phyloP scores from a whole-genome alignment of 1,140 invertebrate species.

The Sarcophaga bullata region DNA sequence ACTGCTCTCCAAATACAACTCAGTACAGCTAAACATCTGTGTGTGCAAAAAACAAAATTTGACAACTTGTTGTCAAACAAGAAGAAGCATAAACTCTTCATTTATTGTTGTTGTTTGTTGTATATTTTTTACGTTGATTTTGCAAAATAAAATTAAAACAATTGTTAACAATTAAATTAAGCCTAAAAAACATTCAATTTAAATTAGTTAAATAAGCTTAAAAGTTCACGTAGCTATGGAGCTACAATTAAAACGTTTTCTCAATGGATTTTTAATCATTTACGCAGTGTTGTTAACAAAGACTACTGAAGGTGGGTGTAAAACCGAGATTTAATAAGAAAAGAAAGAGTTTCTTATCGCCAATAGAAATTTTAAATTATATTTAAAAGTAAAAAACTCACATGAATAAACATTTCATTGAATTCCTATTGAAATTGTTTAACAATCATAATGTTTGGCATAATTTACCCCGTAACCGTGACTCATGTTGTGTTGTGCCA shows the following conservation, averaged over 20 bases:
- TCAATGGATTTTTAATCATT: constrained; percentile 13
- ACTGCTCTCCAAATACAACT: background rate
- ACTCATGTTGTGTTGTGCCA: too few species aligned
- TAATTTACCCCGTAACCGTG: too few species aligned
- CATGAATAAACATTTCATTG: too few species aligned
- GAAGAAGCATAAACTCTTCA: background rate
- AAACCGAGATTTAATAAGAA: too few species aligned
- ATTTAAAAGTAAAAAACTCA: too few species aligned
- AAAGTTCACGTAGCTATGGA: constrained; percentile 19
- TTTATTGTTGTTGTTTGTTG: constrained; percentile 7
- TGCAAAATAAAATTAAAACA: constrained; percentile 2
- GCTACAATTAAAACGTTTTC: constrained; percentile 13
- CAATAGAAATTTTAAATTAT: too few species aligned
- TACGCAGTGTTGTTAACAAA: constrained; percentile 5
- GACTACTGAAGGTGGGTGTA: constrained; percentile 34
- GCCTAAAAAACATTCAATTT: background rate
- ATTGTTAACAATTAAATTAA: constrained; percentile 18
- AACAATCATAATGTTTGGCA: too few species aligned
- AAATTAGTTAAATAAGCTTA: constrained; percentile 9
- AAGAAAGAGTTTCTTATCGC: too few species aligned
- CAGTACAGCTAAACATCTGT: background rate
- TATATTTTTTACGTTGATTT: constrained; percentile 24
- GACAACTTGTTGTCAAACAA: constrained; percentile 23
- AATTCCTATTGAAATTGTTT: too few species aligned
- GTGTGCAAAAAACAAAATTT: background rate